Evolutionary conservation across 2,888 invertebrate species (phyloP).

Genomic region (Cylindroiulus punctatus): DNA sequence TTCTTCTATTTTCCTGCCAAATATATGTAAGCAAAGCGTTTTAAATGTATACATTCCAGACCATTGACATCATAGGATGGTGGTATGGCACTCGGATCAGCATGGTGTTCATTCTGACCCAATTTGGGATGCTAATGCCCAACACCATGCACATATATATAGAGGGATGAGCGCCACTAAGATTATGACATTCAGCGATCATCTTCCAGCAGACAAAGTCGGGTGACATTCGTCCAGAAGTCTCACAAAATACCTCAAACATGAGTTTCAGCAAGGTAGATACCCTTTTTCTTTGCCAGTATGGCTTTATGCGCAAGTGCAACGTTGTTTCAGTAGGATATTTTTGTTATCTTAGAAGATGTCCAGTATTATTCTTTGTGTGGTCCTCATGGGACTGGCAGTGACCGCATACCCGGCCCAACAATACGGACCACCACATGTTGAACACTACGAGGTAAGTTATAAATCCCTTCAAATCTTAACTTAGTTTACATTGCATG

Average conservation of each 20-base stretch:
- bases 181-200: constrained; percentile 5
- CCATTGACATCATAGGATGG: background rate
- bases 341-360: background rate
- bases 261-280: constrained; percentile 38
- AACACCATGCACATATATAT: constrained; percentile 20
- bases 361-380: constrained; percentile 9
- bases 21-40: constrained; percentile 2
- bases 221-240: constrained; percentile 1
- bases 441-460: constrained; percentile 50
- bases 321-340: background rate
- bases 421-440: constrained; percentile 15
- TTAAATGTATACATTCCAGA: background rate
- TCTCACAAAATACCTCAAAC: background rate
- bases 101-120: constrained; percentile 49
- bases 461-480: background rate
- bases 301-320: background rate
- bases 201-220: constrained; percentile 4
- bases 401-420: constrained; percentile 17
- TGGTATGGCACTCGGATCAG: constrained; percentile 34
- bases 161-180: constrained; percentile 8
- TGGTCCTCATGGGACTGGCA: constrained; percentile 42
- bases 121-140: constrained; percentile 30
- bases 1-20: background rate
- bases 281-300: background rate
- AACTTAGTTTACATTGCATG: too few species aligned